Evolutionary conservation across 2,113 vertebrate species (phyloP).

Genomic region (Condylura cristata): DNA sequence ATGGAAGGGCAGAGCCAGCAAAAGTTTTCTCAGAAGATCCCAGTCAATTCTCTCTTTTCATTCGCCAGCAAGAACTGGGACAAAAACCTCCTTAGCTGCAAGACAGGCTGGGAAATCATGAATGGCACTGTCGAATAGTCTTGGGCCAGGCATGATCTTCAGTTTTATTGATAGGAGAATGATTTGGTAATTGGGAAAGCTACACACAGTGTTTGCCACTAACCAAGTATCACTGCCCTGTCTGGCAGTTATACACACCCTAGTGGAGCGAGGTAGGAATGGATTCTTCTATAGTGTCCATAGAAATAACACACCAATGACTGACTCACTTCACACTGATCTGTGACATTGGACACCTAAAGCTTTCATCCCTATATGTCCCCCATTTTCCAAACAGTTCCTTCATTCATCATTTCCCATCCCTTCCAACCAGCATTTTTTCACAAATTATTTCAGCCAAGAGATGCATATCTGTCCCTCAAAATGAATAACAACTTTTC

Average conservation of each 20-base stretch:
- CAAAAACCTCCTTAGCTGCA: background rate
- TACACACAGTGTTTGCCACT: background rate
- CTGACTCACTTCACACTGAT: background rate
- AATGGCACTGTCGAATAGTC: background rate
- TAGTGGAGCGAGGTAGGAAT: background rate
- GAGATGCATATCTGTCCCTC: background rate
- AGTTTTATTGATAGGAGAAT: background rate
- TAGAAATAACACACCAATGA: background rate
- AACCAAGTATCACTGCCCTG: background rate
- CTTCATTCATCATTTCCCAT: background rate
- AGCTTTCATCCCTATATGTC: background rate
- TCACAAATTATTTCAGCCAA: background rate
- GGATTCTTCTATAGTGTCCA: background rate
- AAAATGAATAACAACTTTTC: background rate
- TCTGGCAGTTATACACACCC: background rate
- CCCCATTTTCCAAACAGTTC: background rate
- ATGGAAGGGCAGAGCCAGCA: background rate
- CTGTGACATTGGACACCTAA: background rate
- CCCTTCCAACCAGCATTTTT: background rate
- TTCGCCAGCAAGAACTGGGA: background rate
- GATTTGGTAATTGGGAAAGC: background rate
- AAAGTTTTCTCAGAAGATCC: background rate
- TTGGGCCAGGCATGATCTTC: background rate
- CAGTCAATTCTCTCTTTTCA: background rate
- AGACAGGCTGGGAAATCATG: background rate